These are phyloP conservation scores for Labroides dimidiatus DNA, from an alignment of 2,797 vertebrate genomes.

Conservation along the genomic window DNA sequence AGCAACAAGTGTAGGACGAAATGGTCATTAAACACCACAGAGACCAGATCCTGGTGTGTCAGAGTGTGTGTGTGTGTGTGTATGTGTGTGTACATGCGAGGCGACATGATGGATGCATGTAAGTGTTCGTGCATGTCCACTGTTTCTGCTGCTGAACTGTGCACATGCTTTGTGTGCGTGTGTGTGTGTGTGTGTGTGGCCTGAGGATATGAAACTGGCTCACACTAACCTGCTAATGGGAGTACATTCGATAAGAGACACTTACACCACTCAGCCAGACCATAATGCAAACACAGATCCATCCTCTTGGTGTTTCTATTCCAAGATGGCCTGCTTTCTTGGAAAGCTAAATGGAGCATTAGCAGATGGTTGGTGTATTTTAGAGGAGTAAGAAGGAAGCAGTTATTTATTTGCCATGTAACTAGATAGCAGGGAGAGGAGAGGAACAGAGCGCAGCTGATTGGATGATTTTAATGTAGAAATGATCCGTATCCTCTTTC, in stretches of 20 bases:
- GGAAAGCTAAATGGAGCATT: conserved; percentile 78
- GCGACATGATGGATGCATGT: not conserved
- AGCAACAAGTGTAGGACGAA: conserved; percentile 62
- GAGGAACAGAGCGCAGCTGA: conserved; percentile 10
- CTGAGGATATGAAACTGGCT: conserved; percentile 42
- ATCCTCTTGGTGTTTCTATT: conserved; percentile 69
- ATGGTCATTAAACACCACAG: conserved; percentile 27
- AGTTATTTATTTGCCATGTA: conserved; percentile 64
- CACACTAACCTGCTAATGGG: conserved; percentile 71
- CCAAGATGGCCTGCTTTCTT: conserved; percentile 70
- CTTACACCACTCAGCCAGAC: conserved; percentile 70
- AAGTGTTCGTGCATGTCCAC: not conserved
- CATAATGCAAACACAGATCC: conserved; percentile 71
- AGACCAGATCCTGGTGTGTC: not conserved
- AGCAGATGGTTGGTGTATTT: conserved; percentile 67
- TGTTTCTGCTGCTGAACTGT: conserved; percentile 20
- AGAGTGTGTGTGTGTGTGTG: not conserved
- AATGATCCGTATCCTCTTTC: conserved; percentile 40
- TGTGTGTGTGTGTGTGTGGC: not conserved
- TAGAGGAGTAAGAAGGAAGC: conserved; percentile 40
- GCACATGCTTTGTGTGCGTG: conserved; percentile 5
- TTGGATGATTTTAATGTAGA: conserved; percentile 42
- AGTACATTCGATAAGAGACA: conserved; percentile 78
- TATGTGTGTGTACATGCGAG: not conserved
- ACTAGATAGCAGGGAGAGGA: conserved; percentile 49